A percentile compares a stretch with the other conserved stretches of the same genome.
Conservation (phyloP, 30 jellyfish, hydroid and myxozoan species). For the Sanderia malayensis region DNA sequence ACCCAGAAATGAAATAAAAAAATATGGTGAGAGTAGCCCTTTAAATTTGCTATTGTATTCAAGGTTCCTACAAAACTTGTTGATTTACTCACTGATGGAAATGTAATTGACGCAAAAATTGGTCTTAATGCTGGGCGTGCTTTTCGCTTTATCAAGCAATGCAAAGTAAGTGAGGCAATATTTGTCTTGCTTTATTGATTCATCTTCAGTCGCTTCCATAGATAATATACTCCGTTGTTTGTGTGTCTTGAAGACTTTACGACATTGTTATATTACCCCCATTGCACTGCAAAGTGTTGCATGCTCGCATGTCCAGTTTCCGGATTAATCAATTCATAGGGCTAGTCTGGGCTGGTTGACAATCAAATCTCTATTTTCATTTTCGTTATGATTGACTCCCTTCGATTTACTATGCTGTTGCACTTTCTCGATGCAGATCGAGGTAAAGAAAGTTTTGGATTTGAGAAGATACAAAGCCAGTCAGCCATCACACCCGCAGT, state of each 20-base stretch:
- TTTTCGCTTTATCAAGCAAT: slow-evolving; percentile 15
- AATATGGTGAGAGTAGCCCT: too few species aligned
- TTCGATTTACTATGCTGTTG: too few species aligned
- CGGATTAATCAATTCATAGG: neutral
- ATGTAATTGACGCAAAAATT: slow-evolving; percentile 19
- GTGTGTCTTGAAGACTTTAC: neutral
- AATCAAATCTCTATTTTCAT: too few species aligned
- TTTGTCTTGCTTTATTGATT: neutral
- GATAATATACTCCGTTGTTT: neutral
- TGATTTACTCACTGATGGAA: slow-evolving; percentile 29
- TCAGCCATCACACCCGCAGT: slow-evolving; percentile 9
- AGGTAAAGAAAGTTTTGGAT: neutral
- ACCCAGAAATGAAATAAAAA: too few species aligned
- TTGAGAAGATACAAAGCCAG: slow-evolving; percentile 7
- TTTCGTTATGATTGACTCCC: too few species aligned
- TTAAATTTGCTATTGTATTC: too few species aligned
- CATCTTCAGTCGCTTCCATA: neutral
- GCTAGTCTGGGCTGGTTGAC: too few species aligned
- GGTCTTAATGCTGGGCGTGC: slow-evolving; percentile 30
- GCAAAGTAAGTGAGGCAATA: slow-evolving; percentile 13
- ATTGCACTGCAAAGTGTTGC: neutral
- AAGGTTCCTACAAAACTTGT: slow-evolving; percentile 62
- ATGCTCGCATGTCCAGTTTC: neutral
- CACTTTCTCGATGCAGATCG: too few species aligned
- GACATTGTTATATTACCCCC: neutral